Evolutionary conservation across 2,797 vertebrate species (phyloP), one percentile per base, ranked within the genome.

Genomic region (Liasis olivaceus): DNA sequence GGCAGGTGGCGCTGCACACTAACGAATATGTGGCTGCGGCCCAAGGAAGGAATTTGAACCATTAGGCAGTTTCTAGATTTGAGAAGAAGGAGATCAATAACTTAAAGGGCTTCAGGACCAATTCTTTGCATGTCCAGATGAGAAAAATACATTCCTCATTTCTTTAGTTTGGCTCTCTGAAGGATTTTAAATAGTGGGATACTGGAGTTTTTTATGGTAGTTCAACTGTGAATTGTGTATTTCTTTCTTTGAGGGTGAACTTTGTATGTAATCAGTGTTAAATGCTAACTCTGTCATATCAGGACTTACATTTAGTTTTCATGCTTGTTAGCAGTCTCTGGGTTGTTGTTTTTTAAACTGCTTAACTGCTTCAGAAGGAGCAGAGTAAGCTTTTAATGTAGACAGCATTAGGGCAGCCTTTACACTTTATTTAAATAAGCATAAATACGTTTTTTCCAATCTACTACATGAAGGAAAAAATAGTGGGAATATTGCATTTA

Each of bases 1-100:
- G 89, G 96, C 95, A 97, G 97, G 20, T 92, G 97, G 96, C 90
- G 95, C 95, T 97, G 92, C 51, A 81, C 8, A n/a, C 94, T 59
- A 96, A 63, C 85, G 5, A 47, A 92, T 64, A 63, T 26, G 47
- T 1, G 2, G 4, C 0, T 3, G 58, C 0, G 24, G 0, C 0
- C 1, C 2, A 0, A 0, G 72, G 0, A 87, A 36, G 4, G 60
- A 81, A 81, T 24, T 0, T 1, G 2, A 42, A 22, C 28, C 1
- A 8, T 63, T 51, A 47, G 58, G 5, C 26, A 17, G 6, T 3
- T 0, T 0, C 0, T 0, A 4, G 3, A 0, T 12, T 60, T 0
- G 0, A 0, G 28, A 9, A 28, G 81, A 85, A 54, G 51, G 8
- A 31, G 58, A 31, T 22, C 11, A 24, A 14, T n/a, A 86, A 15